Evolutionary conservation across 2,888 invertebrate species (phyloP), one percentile per base, ranked within the genome.

Genomic region (Monochamus alternatus): DNA sequence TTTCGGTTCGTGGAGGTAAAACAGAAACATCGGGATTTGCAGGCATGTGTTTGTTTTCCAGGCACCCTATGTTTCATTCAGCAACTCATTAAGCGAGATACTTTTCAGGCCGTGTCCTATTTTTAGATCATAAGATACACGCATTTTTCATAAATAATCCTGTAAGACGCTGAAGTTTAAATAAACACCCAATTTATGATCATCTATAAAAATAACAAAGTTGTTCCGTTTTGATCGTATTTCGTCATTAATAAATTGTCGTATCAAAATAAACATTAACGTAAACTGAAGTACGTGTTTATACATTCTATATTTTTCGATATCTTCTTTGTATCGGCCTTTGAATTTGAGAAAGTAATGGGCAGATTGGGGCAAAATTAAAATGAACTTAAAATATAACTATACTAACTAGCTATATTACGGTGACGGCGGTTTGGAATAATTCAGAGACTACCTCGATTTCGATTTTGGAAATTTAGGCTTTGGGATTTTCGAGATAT

Each of bases 121-220:
- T 68, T 68, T 68, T 68, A 68, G 59, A 68, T 22, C 44, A 44
- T 43, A 59, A 58, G 59, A 55, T 55, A 55, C 51, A 67, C 58
- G 43, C 58, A 52, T 68, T 68, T 58, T 66, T 68, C 22, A 58
- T 55, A 68, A 55, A 68, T 68, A 58, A 68, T 68, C 68, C 14
- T 12, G 14, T 38, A 22, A 59, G 38, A 68, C 32, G 66, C 31
- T 47, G 12, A 68, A 59, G 38, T 66, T 8, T 55, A 68, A 68
- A 68, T 43, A 68, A 58, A 68, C 68, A 68, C 8, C 30, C 14
- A 68, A 43, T 68, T 68, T 68, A 68, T 43, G 68, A 58, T 55
- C 43, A 58, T 59, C 58, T 22, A 58, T 68, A 58, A 68, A 68
- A 68, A 68, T 68, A 68, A n/a, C 59, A 30, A 31, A 31, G 30